Percentiles rank a stretch among this genome's conserved stretches.
Conservation (phyloP, 2,888 invertebrate species). For the Syritta pipiens region DNA sequence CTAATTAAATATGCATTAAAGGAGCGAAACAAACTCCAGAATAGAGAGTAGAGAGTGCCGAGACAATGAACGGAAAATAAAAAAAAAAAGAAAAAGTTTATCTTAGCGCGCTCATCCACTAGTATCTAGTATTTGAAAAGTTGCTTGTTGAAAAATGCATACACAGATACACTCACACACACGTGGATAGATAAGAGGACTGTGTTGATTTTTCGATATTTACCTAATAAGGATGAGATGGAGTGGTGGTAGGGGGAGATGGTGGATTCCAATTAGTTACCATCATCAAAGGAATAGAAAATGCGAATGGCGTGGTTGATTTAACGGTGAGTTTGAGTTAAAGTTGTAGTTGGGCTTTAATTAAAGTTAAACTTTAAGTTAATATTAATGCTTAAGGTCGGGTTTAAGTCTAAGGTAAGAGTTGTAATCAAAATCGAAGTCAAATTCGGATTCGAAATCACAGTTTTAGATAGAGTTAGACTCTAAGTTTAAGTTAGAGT, state of each 20-base stretch:
- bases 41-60: too few relatives aligned
- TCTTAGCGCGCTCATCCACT: conserved; percentile 11
- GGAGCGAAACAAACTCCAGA: conserved; percentile 50
- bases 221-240: conserved; percentile 44
- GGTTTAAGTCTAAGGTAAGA: too few relatives aligned
- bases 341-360: too few relatives aligned
- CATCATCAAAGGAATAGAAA: conserved; percentile 1
- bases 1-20: conserved; percentile 75
- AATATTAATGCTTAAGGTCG: too few relatives aligned
- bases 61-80: conserved; percentile 37
- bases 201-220: conserved; percentile 63
- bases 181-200: not conserved
- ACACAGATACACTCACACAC: not conserved
- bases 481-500: too few relatives aligned
- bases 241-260: not conserved
- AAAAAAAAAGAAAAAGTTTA: conserved; percentile 43
- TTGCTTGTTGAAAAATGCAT: conserved; percentile 23
- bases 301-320: too few relatives aligned
- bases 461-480: too few relatives aligned
- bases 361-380: too few relatives aligned
- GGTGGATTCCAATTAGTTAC: conserved; percentile 37
- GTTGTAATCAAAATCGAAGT: too few relatives aligned
- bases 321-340: too few relatives aligned
- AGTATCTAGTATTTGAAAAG: conserved; percentile 16
- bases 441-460: too few relatives aligned